These are phyloP conservation scores for Noctua janthe DNA, from an alignment of 2,888 invertebrate species.

Conservation along the genomic window DNA sequence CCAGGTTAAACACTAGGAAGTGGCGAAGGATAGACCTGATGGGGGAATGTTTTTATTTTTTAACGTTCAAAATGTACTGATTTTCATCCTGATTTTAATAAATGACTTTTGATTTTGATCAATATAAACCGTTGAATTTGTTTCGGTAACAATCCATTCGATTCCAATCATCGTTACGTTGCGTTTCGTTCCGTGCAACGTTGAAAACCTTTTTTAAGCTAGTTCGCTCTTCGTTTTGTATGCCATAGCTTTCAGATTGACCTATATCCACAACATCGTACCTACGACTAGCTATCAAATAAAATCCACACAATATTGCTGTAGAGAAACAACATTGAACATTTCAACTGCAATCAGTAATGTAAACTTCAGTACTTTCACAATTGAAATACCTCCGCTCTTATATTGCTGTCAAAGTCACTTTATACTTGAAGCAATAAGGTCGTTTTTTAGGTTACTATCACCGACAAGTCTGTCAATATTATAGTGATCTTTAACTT, in stretches of 20 bases:
- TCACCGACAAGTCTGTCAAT: neutral
- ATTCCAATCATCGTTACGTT: neutral
- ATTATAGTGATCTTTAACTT: neutral
- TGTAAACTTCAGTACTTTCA: constrained; percentile 17
- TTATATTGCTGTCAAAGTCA: neutral
- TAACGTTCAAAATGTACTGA: neutral
- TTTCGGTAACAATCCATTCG: neutral
- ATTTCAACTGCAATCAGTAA: constrained; percentile 32
- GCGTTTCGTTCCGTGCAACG: neutral
- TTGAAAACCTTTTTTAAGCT: constrained; percentile 7
- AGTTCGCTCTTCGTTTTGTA: neutral
- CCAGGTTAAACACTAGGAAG: neutral
- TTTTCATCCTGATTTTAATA: neutral
- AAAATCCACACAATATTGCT: constrained; percentile 11
- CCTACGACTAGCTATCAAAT: neutral
- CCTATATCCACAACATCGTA: constrained; percentile 2
- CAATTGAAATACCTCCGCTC: neutral
- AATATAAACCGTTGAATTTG: neutral
- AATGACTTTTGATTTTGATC: neutral
- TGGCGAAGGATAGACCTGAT: neutral
- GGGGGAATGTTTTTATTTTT: neutral
- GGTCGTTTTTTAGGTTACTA: neutral
- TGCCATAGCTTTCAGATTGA: constrained; percentile 7
- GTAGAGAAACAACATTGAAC: constrained; percentile 10
- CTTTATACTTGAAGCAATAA: neutral